Base-by-base conservation (phyloP, 2,113 vertebrate species). In the Xiphias gladius region DNA sequence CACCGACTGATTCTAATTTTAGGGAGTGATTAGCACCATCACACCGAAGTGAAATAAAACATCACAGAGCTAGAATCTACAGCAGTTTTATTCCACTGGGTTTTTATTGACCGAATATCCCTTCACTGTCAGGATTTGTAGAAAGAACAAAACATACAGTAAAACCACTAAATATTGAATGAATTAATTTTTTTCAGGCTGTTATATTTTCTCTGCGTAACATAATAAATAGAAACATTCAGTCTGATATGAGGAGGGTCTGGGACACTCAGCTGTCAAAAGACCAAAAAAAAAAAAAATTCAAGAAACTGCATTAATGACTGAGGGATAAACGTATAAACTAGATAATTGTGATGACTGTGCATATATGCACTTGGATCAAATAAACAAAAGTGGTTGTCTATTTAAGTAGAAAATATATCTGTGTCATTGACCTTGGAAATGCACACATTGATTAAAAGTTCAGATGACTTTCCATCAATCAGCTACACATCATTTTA, bases 31-130 rank as follows among this genome's bases (percentile, higher is more conserved):
- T 88, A 86, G 71, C 76, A 50, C 68, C 67, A 63, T 76, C 10
- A 54, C 72, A 85, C 81, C 78, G 85, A 85, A 77, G 54, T 28
- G 35, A 77, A 86, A 88, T 62, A 86, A 86, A 89, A 80, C 62
- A 88, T 74, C 66, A 86, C 69, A 87, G 59, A 66, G 67, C 67
- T 46, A 1, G 7, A 55, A 43, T 59, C 57, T 62, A 41, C 57
- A 26, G 79, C 64, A 19, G 50, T 87, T 88, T 84, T 80, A 68
- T 69, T 24, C 72, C 39, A 63, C 82, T 32, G 22, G 2, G 24
- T 61, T 76, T 89, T 89, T 87, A 88, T 66, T 86, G 24, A 76
- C 43, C 75, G 50, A 88, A 84, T 74, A 76, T 80, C 39, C 50
- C 67, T 59, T 66, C 39, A 75, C 48, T 65, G 69, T 80, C 43